A percentile compares a stretch with the other conserved stretches of the same genome.
Evolutionary conservation across 2,797 vertebrate species (phyloP).

Genomic region (Cossypha caffra): DNA sequence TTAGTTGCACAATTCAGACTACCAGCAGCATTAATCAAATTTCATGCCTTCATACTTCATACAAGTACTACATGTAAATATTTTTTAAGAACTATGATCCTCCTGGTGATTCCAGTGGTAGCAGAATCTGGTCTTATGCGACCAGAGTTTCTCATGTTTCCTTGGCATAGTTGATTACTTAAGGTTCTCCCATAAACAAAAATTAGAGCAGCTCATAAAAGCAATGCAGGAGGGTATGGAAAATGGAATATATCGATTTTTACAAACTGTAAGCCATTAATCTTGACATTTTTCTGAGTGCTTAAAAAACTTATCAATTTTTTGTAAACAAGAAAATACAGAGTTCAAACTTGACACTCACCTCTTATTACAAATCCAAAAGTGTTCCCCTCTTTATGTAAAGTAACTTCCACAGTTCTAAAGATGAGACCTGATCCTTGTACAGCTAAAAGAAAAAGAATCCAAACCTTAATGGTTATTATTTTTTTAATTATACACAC

Average conservation of each 20-base stretch:
- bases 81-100: neutral
- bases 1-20: neutral
- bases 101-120: neutral
- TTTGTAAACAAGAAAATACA: neutral
- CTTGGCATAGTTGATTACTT: neutral
- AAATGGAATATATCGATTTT: neutral
- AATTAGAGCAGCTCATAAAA: neutral
- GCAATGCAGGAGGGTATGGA: neutral
- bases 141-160: neutral
- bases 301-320: neutral
- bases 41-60: neutral
- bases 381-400: slow-evolving; percentile 97
- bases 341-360: slow-evolving; percentile 54
- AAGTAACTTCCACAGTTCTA: slow-evolving; percentile 94
- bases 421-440: slow-evolving; percentile 94
- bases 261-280: neutral
- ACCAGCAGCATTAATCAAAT: neutral
- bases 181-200: neutral
- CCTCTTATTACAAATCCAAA: slow-evolving; percentile 98
- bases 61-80: neutral
- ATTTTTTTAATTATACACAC: neutral
- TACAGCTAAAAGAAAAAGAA: slow-evolving; percentile 78
- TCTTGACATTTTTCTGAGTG: neutral
- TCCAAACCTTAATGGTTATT: neutral
- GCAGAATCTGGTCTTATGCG: neutral